Evolutionary conservation across 2,888 invertebrate genomes (phyloP).

Genomic region (Ypsolopha sequella): DNA sequence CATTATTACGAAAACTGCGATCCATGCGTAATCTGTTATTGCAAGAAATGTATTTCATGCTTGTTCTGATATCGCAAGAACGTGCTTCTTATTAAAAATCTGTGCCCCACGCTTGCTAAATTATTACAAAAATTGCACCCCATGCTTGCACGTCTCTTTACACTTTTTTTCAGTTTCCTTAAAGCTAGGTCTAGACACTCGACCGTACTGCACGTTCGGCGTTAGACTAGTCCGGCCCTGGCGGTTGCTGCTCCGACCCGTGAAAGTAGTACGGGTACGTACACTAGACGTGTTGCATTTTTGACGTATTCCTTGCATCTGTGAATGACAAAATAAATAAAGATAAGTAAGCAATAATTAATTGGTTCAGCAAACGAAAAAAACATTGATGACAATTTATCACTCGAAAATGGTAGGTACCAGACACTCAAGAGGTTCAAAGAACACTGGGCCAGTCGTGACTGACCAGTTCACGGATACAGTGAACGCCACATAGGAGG

Average conservation of each 20-base stretch:
- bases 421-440: no score
- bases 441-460: no score
- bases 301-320: slow-evolving; percentile 65
- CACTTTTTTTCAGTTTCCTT: background rate
- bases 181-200: slow-evolving; percentile 12
- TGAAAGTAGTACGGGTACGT: slow-evolving; percentile 49
- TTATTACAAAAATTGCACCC: background rate
- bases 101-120: background rate
- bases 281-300: slow-evolving; percentile 62
- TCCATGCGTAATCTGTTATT: no score
- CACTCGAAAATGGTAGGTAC: no score
- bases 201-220: slow-evolving; percentile 30
- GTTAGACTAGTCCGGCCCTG: slow-evolving; percentile 22
- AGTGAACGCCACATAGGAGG: no score
- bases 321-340: slow-evolving; percentile 12
- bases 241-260: slow-evolving; percentile 46
- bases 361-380: no score
- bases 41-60: no score
- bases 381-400: no score
- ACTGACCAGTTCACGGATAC: no score
- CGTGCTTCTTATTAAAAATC: background rate
- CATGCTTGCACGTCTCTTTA: background rate
- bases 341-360: no score
- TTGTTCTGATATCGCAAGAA: no score
- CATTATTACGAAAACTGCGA: no score